Evolutionary conservation across 2,888 invertebrate species (phyloP), one percentile per base, ranked within the genome.

Genomic region (Sipha maydis): DNA sequence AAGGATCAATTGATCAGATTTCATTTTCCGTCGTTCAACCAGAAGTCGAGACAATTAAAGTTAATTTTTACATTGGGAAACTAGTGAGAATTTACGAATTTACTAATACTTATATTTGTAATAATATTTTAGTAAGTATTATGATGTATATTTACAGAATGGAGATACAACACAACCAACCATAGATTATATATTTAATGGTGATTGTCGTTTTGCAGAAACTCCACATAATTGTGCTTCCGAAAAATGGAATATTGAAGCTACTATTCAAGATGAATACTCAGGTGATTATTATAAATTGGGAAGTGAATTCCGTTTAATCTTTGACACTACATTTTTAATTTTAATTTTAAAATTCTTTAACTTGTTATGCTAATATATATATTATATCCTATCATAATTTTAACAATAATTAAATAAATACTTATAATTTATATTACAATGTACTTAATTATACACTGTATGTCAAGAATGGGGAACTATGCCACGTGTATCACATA

Each of bases 211-310:
- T 9, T 93, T 94, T 0, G 92, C 93, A 82, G 91, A 92, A 84
- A 93, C 92, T 0, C 92, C 92, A 5, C 93, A 94, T 85, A 92
- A 92, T 38, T 96, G 96, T 91, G 93, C 93, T 0, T 94, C 94
- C 90, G 93, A 94, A 83, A 92, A 93, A 73, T 97, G 96, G 96
- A 95, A 94, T 11, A 92, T 95, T 2, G 95, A 95, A 89, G 92
- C 96, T 28, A 93, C 93, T 0, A 94, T 95, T 1, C 94, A 94
- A 91, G 96, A 96, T 91, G 92, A 92, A 89, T 93, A 93, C 79
- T 94, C 95, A 91, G 96, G 95, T 94, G 91, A 90, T 84, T 89
- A 75, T 54, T 38, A 75, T 19, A 56, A 73, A 73, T 56, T 82
- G 48, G 0, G 11, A 48, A 48, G 48, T 48, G 11, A 11, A 48